Conservation (phyloP, 2,113 vertebrate species). For the Pangasianodon gigas region DNA sequence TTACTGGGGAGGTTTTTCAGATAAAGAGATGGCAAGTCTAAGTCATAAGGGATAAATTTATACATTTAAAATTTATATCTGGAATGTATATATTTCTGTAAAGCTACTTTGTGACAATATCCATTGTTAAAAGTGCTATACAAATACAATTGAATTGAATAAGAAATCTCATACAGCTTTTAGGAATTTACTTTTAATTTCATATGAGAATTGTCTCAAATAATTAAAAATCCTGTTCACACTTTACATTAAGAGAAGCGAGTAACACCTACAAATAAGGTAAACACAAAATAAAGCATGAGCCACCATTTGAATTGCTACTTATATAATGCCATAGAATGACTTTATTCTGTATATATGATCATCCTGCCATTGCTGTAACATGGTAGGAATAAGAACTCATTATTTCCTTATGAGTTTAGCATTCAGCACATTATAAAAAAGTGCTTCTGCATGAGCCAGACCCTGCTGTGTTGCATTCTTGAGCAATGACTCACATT, state of each 20-base stretch:
- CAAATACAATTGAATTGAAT: no score
- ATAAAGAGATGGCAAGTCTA: background rate
- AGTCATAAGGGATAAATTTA: background rate
- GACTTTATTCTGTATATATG: background rate
- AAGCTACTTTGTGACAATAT: no score
- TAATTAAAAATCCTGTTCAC: background rate
- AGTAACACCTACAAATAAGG: background rate
- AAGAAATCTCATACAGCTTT: background rate
- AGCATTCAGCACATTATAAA: background rate
- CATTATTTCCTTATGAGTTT: background rate
- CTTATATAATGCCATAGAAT: background rate
- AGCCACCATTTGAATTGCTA: background rate
- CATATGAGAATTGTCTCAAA: background rate
- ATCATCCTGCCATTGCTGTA: background rate
- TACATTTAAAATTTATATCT: no score
- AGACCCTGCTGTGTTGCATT: constrained; percentile 2
- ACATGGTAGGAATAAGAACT: background rate
- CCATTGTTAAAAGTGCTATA: no score
- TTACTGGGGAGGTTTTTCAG: background rate
- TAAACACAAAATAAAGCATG: background rate
- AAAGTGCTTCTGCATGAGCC: background rate
- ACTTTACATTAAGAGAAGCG: background rate
- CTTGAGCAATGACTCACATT: constrained; percentile 82
- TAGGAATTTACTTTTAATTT: background rate
- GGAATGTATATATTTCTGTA: no score